These are phyloP conservation scores for Ariopsis seemanni DNA, from an alignment of 2,113 vertebrate species.

Conservation along the genomic window DNA sequence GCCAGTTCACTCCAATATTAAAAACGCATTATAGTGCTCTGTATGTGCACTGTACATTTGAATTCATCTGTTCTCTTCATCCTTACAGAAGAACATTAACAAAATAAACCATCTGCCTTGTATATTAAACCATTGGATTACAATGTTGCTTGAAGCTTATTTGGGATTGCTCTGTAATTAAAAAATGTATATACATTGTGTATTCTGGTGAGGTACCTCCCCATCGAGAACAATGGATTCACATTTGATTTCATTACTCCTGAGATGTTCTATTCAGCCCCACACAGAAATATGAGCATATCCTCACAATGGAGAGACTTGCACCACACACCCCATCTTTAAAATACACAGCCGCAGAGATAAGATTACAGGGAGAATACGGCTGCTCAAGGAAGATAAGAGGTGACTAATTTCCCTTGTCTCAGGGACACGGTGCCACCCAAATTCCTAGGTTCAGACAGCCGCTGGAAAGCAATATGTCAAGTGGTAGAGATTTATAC, in stretches of 20 bases:
- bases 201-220: neutral
- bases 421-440: constrained; percentile 53
- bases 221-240: neutral
- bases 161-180: neutral
- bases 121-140: neutral
- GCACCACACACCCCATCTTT: constrained; percentile 34
- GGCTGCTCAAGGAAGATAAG: constrained; percentile 69
- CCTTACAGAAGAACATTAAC: neutral
- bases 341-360: constrained; percentile 53
- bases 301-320: neutral
- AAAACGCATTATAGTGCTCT: constrained; percentile 10
- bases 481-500: neutral
- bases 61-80: neutral
- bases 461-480: constrained; percentile 30
- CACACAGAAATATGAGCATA: constrained; percentile 12
- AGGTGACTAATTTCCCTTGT: constrained; percentile 56
- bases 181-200: neutral
- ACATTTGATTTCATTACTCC: neutral
- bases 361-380: constrained; percentile 59
- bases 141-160: neutral
- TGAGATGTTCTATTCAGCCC: neutral
- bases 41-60: neutral
- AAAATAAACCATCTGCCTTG: neutral
- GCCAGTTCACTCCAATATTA: neutral
- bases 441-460: constrained; percentile 55